Evolutionary conservation across 2,797 vertebrate species (phyloP).

Genomic region (Naso thynnoides): DNA sequence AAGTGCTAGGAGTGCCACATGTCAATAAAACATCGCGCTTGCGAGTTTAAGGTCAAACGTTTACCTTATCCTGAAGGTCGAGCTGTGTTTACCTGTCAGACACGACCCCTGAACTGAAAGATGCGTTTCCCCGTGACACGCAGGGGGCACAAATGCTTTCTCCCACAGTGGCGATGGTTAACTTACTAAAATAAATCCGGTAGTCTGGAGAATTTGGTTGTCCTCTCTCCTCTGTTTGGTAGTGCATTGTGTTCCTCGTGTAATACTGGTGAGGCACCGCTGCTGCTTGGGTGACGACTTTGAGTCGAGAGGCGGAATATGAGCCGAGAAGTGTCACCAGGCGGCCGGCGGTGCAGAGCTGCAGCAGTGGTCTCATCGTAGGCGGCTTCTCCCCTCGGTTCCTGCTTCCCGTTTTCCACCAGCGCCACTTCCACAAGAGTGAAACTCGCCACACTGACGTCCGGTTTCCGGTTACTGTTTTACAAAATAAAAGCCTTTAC

Average conservation of each 20-base stretch:
- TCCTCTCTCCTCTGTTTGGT: slow-evolving; percentile 89
- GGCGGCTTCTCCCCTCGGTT: slow-evolving; percentile 18
- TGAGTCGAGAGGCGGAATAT: slow-evolving; percentile 42
- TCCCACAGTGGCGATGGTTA: neutral
- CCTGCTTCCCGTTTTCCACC: slow-evolving; percentile 62
- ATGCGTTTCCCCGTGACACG: neutral
- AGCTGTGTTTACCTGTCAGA: neutral
- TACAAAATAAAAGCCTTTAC: slow-evolving; percentile 57
- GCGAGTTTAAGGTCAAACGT: slow-evolving; percentile 41
- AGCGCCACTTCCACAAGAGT: neutral
- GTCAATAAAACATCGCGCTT: accelerated
- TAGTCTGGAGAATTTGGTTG: slow-evolving; percentile 84
- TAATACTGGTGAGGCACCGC: slow-evolving; percentile 16
- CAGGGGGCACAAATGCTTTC: neutral
- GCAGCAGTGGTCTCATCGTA: slow-evolving; percentile 67
- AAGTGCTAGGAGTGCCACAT: neutral
- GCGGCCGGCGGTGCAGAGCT: slow-evolving; percentile 42
- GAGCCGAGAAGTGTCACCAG: slow-evolving; percentile 38
- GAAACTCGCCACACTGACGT: neutral
- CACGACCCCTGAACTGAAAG: neutral
- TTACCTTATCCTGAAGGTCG: slow-evolving; percentile 12
- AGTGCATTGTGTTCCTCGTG: slow-evolving; percentile 81
- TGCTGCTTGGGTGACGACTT: slow-evolving; percentile 59
- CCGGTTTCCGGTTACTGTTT: neutral
- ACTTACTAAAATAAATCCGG: slow-evolving; percentile 97